Conservation (phyloP, 2,888 invertebrate genomes). For the Tanypteryx hageni region DNA sequence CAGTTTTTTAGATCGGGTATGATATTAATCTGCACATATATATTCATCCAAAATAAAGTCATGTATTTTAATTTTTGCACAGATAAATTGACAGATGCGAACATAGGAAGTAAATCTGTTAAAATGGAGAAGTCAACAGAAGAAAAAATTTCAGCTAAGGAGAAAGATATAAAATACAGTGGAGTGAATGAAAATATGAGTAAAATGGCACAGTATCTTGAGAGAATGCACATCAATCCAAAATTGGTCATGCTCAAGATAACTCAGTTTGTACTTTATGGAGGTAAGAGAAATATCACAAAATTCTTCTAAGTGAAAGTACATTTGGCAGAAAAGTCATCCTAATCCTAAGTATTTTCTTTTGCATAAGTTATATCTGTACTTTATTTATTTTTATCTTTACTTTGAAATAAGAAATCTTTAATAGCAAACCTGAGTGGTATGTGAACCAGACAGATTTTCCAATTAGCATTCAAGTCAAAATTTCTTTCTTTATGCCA, state of each 20-base stretch:
- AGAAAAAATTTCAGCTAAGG: slow-evolving; percentile 7
- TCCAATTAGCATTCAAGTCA: too few relatives aligned
- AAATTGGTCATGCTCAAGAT: slow-evolving; percentile 89
- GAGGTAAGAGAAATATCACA: slow-evolving; percentile 77
- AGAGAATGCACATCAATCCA: slow-evolving; percentile 82
- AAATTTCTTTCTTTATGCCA: too few relatives aligned
- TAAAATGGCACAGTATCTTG: slow-evolving; percentile 73
- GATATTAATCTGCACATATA: background rate
- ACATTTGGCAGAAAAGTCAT: too few relatives aligned
- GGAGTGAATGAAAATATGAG: background rate
- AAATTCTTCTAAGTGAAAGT: too few relatives aligned
- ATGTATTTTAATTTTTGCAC: background rate
- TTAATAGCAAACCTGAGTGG: too few relatives aligned
- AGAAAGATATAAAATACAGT: slow-evolving; percentile 20
- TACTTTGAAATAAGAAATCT: too few relatives aligned
- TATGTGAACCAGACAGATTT: too few relatives aligned
- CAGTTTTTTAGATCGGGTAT: background rate
- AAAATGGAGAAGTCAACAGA: slow-evolving; percentile 17
- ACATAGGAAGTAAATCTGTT: background rate
- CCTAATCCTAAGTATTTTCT: too few relatives aligned
- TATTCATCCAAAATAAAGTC: background rate
- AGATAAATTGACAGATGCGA: background rate
- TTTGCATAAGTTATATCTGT: too few relatives aligned
- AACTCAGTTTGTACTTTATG: slow-evolving; percentile 89
- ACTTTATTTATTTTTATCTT: too few relatives aligned